Base-by-base conservation (phyloP, 2,113 vertebrate genomes). In the Trematocara stigmaticum region DNA sequence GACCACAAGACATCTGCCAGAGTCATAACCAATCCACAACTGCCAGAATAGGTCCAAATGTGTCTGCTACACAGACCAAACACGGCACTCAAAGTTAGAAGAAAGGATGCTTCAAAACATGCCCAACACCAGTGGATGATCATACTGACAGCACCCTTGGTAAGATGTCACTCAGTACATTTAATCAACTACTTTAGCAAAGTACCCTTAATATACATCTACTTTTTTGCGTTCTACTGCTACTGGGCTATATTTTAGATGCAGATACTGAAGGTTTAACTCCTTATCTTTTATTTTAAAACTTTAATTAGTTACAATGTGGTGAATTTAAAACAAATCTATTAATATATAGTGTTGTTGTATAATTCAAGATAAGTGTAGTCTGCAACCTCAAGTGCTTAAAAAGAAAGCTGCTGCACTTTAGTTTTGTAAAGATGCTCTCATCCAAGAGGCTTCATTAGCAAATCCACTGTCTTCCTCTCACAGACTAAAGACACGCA, bases 1-100 rank as follows among this genome's bases (percentile, higher is more conserved):
- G 69, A 74, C 69, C 69, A 74, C 23, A 74, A 74, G 13, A 49
- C 69, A 74, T 49, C 42, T 74, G 69, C 69, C 15, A 47, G 8
- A 29, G 66, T 29, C 8, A 47, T 74, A 29, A 49, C 69, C 15
- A 3, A 74, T 47, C 42, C 9, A 18, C 42, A 10, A 31, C 13
- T 47, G 15, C 15, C 69, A 74, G 42, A 74, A 29, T 49, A 29
- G 69, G 42, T 74, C 9, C 69, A 74, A 74, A 74, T 49, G 69
- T 74, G 42, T 49, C 42, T 31, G 23, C 23, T 29, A 18, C 26
- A 45, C 3, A 47, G 10, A 11, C 42, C 3, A 74, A 71, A 10
- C 40, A 45, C 12, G 7, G 45, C 40, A 71, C 7, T 26, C 40
- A 12, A 45, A 71, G 38, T 69, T 26, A 47, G 20, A 47, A 16